Percentiles rank a stretch among this genome's conserved stretches.
Conservation (phyloP, 2,888 invertebrate genomes). For the Cepaea hortensis region DNA sequence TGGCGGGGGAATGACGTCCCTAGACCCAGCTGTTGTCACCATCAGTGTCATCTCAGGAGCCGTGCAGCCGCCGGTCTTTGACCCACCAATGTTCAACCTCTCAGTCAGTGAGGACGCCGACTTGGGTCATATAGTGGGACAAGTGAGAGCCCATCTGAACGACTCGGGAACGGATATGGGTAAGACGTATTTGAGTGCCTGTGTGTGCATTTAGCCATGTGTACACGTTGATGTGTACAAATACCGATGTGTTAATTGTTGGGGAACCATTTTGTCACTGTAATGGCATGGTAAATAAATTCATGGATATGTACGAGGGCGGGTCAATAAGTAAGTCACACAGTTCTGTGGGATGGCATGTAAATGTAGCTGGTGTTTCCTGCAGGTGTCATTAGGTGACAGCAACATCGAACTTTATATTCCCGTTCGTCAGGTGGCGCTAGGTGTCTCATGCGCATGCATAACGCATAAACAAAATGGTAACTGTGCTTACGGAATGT, state of each 20-base stretch:
- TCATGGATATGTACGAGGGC: too few relatives aligned
- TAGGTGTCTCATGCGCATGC: too few relatives aligned
- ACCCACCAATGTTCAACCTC: constrained; percentile 89
- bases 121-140: constrained; percentile 87
- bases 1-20: constrained; percentile 88
- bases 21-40: constrained; percentile 82
- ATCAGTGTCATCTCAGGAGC: constrained; percentile 84
- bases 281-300: too few relatives aligned
- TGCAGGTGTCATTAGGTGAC: too few relatives aligned
- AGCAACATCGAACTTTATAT: too few relatives aligned
- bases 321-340: too few relatives aligned
- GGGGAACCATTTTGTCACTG: background rate
- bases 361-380: too few relatives aligned
- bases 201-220: background rate
- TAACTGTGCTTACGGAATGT: too few relatives aligned
- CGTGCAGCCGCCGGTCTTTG: constrained; percentile 88
- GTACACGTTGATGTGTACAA: background rate
- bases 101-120: constrained; percentile 88
- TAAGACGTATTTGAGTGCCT: background rate
- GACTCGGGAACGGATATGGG: background rate
- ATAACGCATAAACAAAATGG: too few relatives aligned
- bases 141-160: constrained; percentile 84
- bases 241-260: background rate
- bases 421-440: too few relatives aligned
- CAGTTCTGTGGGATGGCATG: too few relatives aligned